A percentile compares a stretch with the other conserved stretches of the same genome.
Conservation (phyloP, 2,888 invertebrate species). For the Leptopilina myrica region DNA sequence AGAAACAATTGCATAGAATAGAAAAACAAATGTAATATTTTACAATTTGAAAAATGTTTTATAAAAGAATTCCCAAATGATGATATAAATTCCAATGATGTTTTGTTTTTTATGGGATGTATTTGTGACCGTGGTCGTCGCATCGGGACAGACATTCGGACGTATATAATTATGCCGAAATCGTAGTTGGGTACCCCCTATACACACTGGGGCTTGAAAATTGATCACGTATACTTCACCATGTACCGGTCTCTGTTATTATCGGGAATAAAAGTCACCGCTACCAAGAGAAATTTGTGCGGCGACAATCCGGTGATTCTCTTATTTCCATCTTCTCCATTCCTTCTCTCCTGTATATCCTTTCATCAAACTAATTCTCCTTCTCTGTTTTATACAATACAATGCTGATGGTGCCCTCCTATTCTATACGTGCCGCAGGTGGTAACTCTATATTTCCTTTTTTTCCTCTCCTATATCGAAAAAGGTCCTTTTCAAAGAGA, state of each 20-base stretch:
- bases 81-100: not conserved
- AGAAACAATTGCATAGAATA: too few species aligned
- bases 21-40: too few species aligned
- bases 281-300: conserved; percentile 71
- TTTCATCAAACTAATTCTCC: conserved; percentile 52
- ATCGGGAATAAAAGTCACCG: conserved; percentile 77
- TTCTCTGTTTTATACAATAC: conserved; percentile 47
- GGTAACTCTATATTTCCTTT: conserved; percentile 51
- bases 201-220: conserved; percentile 63
- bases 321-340: conserved; percentile 42
- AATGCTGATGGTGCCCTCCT: conserved; percentile 48
- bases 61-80: too few species aligned
- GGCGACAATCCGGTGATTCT: conserved; percentile 70
- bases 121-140: conserved; percentile 64
- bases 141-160: conserved; percentile 62
- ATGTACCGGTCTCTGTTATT: conserved; percentile 72
- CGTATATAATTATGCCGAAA: conserved; percentile 75
- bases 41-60: too few species aligned
- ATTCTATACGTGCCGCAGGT: conserved; percentile 53
- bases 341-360: conserved; percentile 24
- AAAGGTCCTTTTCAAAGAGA: conserved; percentile 44
- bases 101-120: conserved; percentile 46
- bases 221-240: conserved; percentile 73
- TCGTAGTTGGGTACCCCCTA: conserved; percentile 64
- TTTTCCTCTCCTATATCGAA: conserved; percentile 42